These are phyloP conservation scores for Melanophora roralis DNA, from an alignment of 2,888 invertebrate species.

Conservation along the genomic window DNA sequence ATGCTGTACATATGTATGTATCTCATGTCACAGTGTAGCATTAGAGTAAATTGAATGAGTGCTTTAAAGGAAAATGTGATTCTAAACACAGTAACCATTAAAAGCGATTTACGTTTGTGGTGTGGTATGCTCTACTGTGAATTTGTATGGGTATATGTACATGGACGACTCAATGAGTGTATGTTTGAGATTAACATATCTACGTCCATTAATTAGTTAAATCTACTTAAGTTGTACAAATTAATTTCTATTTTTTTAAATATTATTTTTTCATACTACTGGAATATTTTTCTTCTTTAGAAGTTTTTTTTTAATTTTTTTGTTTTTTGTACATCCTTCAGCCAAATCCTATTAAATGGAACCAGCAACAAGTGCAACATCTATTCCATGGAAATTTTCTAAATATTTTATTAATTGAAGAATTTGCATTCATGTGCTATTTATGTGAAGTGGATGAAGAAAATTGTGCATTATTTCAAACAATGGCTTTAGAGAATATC, in stretches of 20 bases:
- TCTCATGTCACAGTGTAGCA: not conserved
- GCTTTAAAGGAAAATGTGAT: not conserved
- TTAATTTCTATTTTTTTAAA: conserved; percentile 53
- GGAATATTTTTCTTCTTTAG: not conserved
- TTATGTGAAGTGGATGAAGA: conserved; percentile 73
- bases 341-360: conserved; percentile 70
- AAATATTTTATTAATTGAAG: conserved; percentile 75
- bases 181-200: conserved; percentile 7
- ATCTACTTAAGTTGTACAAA: conserved; percentile 42
- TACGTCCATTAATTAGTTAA: conserved; percentile 55
- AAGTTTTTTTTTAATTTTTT: conserved; percentile 1
- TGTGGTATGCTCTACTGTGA: not conserved
- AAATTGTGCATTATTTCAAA: conserved; percentile 73
- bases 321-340: conserved; percentile 46
- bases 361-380: conserved; percentile 73
- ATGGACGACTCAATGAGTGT: not conserved
- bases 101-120: not conserved
- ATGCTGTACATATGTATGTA: not conserved
- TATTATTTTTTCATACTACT: conserved; percentile 16
- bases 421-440: conserved; percentile 74
- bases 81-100: conserved; percentile 6
- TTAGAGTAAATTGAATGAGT: not conserved
- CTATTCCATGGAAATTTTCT: conserved; percentile 70
- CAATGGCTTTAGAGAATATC: conserved; percentile 70
- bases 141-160: not conserved